Evolutionary conservation across 2,113 vertebrate species (phyloP).

Genomic region (Pomatostomus ruficeps): DNA sequence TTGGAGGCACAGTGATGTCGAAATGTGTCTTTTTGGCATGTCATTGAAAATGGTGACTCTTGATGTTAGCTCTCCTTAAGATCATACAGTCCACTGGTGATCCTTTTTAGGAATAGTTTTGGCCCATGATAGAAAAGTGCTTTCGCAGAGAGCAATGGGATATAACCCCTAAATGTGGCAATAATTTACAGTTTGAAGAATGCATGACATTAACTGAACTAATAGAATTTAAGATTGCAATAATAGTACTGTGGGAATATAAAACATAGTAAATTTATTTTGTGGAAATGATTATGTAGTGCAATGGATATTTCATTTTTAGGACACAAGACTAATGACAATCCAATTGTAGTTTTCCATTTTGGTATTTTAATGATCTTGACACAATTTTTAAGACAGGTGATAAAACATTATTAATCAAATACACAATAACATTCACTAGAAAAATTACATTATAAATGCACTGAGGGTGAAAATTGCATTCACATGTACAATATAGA

Average conservation of each 20-base stretch:
- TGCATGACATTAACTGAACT: not conserved
- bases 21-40: not conserved
- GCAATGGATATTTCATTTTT: not conserved
- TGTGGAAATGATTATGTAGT: not conserved
- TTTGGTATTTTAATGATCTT: not conserved
- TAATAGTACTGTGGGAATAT: not conserved
- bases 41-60: not conserved
- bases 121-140: not conserved
- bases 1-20: not conserved
- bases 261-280: not conserved
- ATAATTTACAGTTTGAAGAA: not conserved
- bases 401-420: not conserved
- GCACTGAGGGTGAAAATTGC: not conserved
- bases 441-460: constrained; percentile 38
- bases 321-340: not conserved
- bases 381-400: not conserved
- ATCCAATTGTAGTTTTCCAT: not conserved
- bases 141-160: not conserved
- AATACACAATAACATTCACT: not conserved
- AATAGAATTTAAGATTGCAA: not conserved
- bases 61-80: not conserved
- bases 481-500: not conserved
- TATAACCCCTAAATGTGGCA: not conserved
- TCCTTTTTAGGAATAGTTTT: not conserved
- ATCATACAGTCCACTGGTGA: not conserved